Conservation (phyloP, 2,113 vertebrate genomes). For the Caloenas nicobarica region DNA sequence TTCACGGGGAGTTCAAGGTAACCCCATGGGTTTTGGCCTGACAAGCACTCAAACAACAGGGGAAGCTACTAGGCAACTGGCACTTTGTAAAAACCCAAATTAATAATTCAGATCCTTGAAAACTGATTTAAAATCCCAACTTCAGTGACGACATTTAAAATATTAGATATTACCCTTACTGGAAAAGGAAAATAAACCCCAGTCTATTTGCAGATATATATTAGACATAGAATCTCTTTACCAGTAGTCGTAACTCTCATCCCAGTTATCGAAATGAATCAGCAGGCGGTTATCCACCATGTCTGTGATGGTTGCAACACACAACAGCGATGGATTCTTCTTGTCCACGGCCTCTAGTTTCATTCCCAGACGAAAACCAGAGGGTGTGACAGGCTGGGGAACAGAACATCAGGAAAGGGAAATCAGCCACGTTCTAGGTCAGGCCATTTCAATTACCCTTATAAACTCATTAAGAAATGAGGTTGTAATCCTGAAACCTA, state of each 20-base stretch:
- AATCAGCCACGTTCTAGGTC: neutral
- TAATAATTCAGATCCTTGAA: neutral
- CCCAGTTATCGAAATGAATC: constrained; percentile 91
- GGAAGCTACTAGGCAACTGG: neutral
- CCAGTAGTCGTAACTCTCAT: constrained; percentile 91
- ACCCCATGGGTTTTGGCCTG: too few species aligned
- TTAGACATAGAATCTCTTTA: constrained; percentile 23
- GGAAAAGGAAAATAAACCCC: neutral
- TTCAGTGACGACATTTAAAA: neutral
- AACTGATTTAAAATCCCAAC: neutral
- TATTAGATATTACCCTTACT: neutral
- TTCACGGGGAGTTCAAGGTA: neutral
- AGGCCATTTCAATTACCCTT: neutral
- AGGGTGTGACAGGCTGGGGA: constrained; percentile 84
- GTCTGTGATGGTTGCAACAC: constrained; percentile 84
- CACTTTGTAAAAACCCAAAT: neutral
- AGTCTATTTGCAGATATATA: neutral
- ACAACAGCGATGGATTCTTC: constrained; percentile 86
- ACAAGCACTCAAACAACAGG: neutral
- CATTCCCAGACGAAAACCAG: constrained; percentile 89
- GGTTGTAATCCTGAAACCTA: neutral
- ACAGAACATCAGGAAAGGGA: neutral
- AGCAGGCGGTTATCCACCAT: constrained; percentile 87
- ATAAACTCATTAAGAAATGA: neutral
- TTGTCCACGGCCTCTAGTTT: constrained; percentile 90